Evolutionary conservation across 2,888 invertebrate genomes (phyloP).

Genomic region (Apamea epomidion): DNA sequence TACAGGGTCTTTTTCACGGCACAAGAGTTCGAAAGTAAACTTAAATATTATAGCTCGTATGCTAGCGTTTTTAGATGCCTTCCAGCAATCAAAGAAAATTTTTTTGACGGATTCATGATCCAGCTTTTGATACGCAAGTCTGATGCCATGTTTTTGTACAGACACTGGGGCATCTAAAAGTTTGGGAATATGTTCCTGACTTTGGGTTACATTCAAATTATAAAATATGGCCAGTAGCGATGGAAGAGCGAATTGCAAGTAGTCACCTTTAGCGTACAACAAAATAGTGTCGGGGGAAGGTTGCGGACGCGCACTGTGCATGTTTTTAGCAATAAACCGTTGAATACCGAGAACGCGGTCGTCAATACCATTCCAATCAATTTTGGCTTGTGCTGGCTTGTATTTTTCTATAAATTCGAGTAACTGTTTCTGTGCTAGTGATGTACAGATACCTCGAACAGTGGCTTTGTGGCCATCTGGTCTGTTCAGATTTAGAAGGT

Average conservation of each 20-base stretch:
- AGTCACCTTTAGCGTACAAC: conserved; percentile 81
- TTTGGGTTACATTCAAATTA: conserved; percentile 72
- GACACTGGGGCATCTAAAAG: conserved; percentile 79
- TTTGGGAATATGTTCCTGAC: conserved; percentile 71
- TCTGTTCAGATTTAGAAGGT: conserved; percentile 69
- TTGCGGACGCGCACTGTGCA: conserved; percentile 82
- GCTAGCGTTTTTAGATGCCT: conserved; percentile 76
- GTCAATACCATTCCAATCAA: conserved; percentile 77
- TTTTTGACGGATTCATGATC: conserved; percentile 70
- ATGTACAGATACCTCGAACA: conserved; percentile 74
- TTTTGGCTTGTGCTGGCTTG: conserved; percentile 76
- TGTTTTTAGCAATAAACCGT: conserved; percentile 79
- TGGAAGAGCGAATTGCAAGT: conserved; percentile 80
- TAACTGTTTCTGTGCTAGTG: conserved; percentile 71
- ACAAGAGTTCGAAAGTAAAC: conserved; percentile 74
- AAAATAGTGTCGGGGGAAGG: conserved; percentile 76
- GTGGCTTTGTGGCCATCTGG: conserved; percentile 73
- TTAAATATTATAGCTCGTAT: conserved; percentile 80
- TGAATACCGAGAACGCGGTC: conserved; percentile 76
- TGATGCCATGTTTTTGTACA: conserved; percentile 82
- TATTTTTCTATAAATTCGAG: conserved; percentile 75
- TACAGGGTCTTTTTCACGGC: conserved; percentile 72
- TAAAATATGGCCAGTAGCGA: conserved; percentile 80
- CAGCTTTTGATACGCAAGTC: conserved; percentile 76
- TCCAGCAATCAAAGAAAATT: conserved; percentile 76